Conservation (phyloP, 1,140 invertebrate species). For the Philotrypesis tridentata region DNA sequence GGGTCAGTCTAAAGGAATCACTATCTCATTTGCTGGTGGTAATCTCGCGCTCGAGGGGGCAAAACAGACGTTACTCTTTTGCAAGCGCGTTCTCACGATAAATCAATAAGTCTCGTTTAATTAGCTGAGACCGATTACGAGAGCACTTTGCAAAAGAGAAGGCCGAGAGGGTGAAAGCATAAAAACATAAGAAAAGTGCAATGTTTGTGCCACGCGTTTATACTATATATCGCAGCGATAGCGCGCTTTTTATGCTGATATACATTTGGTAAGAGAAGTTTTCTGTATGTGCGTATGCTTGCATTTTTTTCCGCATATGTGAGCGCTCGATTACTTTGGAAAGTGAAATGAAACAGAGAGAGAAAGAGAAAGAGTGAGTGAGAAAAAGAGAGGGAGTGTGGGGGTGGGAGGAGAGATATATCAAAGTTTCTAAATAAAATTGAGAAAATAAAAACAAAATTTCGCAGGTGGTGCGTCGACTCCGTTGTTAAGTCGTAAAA, state of each 20-base stretch:
- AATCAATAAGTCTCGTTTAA: not conserved
- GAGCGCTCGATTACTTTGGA: not conserved
- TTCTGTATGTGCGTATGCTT: slow-evolving; percentile 15
- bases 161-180: not conserved
- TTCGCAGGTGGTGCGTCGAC: not conserved
- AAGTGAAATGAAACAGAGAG: not conserved
- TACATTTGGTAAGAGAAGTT: slow-evolving; percentile 13
- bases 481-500: slow-evolving; percentile 22
- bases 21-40: slow-evolving; percentile 20
- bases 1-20: not conserved
- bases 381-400: not conserved
- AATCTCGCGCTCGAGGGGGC: not conserved
- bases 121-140: not conserved
- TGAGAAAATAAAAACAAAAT: slow-evolving; percentile 8
- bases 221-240: not conserved
- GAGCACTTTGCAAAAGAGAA: not conserved
- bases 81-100: not conserved
- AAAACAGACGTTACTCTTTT: not conserved
- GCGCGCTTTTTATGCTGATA: slow-evolving; percentile 25
- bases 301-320: not conserved
- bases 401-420: no score
- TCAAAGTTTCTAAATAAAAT: not conserved
- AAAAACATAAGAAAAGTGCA: slow-evolving; percentile 14
- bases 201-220: slow-evolving; percentile 37
- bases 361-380: not conserved